These are phyloP conservation scores for Elephas maximus DNA, from an alignment of 2,113 vertebrate species.

Conservation along the genomic window DNA sequence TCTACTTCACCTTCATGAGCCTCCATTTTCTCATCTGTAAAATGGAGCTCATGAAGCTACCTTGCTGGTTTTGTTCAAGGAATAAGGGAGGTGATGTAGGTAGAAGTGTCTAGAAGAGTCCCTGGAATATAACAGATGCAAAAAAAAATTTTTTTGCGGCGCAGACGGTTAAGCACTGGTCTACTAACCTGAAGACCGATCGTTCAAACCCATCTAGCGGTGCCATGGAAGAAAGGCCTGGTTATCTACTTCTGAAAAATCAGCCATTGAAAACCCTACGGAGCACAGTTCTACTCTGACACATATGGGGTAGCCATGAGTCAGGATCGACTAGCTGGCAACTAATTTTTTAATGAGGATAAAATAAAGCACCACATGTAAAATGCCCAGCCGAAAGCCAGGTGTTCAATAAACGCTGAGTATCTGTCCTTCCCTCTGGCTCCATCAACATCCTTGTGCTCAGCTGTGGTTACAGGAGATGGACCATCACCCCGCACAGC, in stretches of 20 bases:
- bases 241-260: background rate
- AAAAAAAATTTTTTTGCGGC: background rate
- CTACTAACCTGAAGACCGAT: background rate
- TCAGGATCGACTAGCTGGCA: background rate
- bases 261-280: background rate
- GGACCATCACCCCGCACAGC: background rate
- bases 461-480: background rate
- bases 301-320: background rate
- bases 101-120: background rate
- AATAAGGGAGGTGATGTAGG: background rate
- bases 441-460: background rate
- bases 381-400: background rate
- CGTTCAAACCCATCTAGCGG: background rate
- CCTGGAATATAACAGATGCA: background rate
- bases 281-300: background rate
- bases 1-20: background rate
- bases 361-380: background rate
- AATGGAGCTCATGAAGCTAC: background rate
- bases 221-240: background rate
- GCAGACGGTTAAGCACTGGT: background rate
- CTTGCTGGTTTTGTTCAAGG: background rate
- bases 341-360: background rate
- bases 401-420: accelerated
- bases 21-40: background rate
- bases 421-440: background rate